Evolutionary conservation across 2,888 invertebrate species (phyloP).

Genomic region (Ormyrus labotus): DNA sequence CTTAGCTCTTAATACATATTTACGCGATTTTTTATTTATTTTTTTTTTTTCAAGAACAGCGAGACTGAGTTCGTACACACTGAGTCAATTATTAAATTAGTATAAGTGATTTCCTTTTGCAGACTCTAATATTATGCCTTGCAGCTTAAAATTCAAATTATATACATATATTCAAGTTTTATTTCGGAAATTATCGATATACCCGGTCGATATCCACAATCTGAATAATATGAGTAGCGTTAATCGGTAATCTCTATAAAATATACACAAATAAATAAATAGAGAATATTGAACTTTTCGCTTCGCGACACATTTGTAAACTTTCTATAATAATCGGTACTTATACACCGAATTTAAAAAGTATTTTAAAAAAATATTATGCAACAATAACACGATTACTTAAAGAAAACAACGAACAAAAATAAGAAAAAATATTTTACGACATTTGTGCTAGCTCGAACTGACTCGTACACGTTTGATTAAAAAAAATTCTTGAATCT

Average conservation of each 20-base stretch:
- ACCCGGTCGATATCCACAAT: background rate
- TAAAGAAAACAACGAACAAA: constrained; percentile 32
- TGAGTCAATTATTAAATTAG: constrained; percentile 27
- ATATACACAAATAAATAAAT: constrained; percentile 35
- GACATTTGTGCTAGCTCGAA: constrained; percentile 34
- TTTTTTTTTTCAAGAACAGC: constrained; percentile 15
- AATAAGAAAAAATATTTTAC: constrained; percentile 12
- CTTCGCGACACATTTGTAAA: background rate
- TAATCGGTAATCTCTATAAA: background rate
- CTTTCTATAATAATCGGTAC: constrained; percentile 7
- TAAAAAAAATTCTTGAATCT: constrained; percentile 35
- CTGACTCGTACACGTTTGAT: constrained; percentile 32
- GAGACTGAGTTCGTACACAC: constrained; percentile 32
- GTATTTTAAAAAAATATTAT: constrained; percentile 32
- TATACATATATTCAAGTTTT: constrained; percentile 23
- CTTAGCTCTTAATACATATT: constrained; percentile 17
- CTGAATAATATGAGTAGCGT: too few relatives aligned
- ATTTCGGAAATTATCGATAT: constrained; percentile 8
- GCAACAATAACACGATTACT: constrained; percentile 21
- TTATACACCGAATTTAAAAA: constrained; percentile 3
- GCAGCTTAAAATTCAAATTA: constrained; percentile 12
- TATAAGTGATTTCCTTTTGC: constrained; percentile 9
- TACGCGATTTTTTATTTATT: too few relatives aligned
- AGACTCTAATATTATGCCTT: background rate
- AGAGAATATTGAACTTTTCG: constrained; percentile 26